A percentile compares a stretch with the other conserved stretches of the same genome.
These are phyloP conservation scores for Intellagama lesueurii DNA, from an alignment of 2,797 vertebrate species.

Conservation along the genomic window DNA sequence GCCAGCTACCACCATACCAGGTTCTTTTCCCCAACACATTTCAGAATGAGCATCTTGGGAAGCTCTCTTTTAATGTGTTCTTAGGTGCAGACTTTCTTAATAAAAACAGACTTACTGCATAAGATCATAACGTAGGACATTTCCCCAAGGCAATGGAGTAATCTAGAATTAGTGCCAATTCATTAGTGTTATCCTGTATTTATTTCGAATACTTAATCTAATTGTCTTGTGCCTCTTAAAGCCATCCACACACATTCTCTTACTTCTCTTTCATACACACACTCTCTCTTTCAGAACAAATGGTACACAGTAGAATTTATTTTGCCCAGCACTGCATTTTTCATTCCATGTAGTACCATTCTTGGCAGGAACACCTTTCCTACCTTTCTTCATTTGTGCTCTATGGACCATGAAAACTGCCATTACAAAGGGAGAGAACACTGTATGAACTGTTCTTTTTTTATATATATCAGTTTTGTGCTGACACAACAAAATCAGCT, in stretches of 20 bases:
- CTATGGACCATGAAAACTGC: slow-evolving; percentile 73
- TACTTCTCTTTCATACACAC: not conserved
- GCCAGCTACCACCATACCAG: not conserved
- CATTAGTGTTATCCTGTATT: slow-evolving; percentile 33
- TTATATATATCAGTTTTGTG: slow-evolving; percentile 67
- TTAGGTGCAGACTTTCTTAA: not conserved
- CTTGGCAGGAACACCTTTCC: slow-evolving; percentile 69
- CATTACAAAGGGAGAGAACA: slow-evolving; percentile 60
- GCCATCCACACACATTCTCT: slow-evolving; percentile 31
- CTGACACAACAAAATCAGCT: slow-evolving; percentile 68
- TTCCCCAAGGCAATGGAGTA: not conserved
- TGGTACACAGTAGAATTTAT: slow-evolving; percentile 53
- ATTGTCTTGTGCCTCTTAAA: slow-evolving; percentile 48
- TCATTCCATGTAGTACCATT: slow-evolving; percentile 65
- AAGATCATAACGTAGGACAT: not conserved
- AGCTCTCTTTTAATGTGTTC: not conserved
- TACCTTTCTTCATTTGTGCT: slow-evolving; percentile 72
- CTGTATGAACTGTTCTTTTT: slow-evolving; percentile 63
- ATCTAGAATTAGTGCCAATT: not conserved
- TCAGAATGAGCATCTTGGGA: not conserved
- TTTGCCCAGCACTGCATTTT: slow-evolving; percentile 56
- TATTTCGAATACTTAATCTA: slow-evolving; percentile 52
- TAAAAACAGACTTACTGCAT: not conserved
- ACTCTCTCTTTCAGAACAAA: slow-evolving; percentile 38
- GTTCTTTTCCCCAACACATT: not conserved